Conservation (phyloP, 2,888 invertebrate species). For the Odontothrips loti region DNA sequence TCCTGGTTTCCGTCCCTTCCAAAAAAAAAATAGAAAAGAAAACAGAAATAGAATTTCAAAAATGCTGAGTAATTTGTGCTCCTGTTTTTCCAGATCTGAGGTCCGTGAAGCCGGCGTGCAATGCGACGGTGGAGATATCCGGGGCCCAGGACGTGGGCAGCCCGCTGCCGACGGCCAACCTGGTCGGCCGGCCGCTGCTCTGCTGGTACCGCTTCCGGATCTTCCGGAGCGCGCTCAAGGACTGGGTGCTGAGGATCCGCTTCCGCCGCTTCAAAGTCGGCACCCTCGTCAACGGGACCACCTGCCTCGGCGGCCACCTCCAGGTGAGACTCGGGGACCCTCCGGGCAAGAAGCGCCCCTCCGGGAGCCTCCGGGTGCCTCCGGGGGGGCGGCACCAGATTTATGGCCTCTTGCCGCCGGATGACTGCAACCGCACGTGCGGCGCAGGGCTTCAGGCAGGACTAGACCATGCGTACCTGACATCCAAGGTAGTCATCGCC, state of each 20-base stretch:
- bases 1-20: too few species aligned
- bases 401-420: too few species aligned
- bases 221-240: slow-evolving; percentile 18
- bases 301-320: slow-evolving; percentile 19
- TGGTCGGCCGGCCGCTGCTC: not conserved
- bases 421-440: too few species aligned
- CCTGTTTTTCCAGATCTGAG: not conserved
- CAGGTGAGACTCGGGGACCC: not conserved
- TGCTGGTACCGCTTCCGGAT: slow-evolving; percentile 21
- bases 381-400: too few species aligned
- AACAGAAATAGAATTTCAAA: too few species aligned
- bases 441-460: too few species aligned
- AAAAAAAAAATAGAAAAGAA: too few species aligned
- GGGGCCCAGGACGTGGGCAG: slow-evolving; percentile 16
- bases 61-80: too few species aligned
- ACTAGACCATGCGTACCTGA: too few species aligned
- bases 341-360: too few species aligned
- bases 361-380: too few species aligned
- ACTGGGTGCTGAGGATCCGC: slow-evolving; percentile 21
- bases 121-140: slow-evolving; percentile 12
- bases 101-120: slow-evolving; percentile 16
- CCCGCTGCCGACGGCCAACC: not conserved
- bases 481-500: too few species aligned
- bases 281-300: slow-evolving; percentile 11
- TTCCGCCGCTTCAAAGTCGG: slow-evolving; percentile 17